Base-by-base conservation (phyloP, 2,113 vertebrate genomes). In the Odontesthes bonariensis region DNA sequence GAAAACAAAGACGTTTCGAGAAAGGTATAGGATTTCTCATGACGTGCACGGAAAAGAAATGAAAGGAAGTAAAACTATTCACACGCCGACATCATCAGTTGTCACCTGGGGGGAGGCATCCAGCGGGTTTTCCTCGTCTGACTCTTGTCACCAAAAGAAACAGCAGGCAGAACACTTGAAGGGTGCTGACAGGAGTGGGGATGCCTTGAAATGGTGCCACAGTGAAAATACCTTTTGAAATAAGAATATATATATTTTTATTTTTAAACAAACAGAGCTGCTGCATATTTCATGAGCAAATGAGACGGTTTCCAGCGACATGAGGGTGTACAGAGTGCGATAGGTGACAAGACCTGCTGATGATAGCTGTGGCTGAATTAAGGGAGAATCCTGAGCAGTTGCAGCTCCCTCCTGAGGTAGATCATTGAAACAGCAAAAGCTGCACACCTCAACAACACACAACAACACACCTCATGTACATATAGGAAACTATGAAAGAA, bases 321-420 rank as follows among this genome's bases (percentile, higher is more conserved):
- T 40, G 23, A 60, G 71, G 40, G 53, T 56, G 69, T 54, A 1
- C 32, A 58, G 32, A 51, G 69, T 62, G 64, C 71, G 79, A 75
- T 42, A 49, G 86, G 81, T 82, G 86, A 84, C 68, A 58, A 51
- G 78, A 71, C 27, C 72, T 81, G 81, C 53, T 54, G 31, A 46
- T 20, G 10, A 64, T 46, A 31, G 59, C 58, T 63, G 58, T 51
- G 49, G 58, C 69, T 73, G 57, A 56, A 72, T 70, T 16, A 75
- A 3, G 64, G 59, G 69, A 66, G 64, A 60, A 67, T 86, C 84
- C 3, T 78, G 73, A 88, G 86, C 86, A 76, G 89, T 90, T 86
- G 85, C 90, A 91, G 91, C 93, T 89, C 93, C 91, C 90, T 84
- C 93, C 86, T 86, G 90, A 93, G 93, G 92, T 69, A 8, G 72